Conservation (phyloP, 1,140 invertebrate genomes). For the Trichomalopsis sarcophagae region DNA sequence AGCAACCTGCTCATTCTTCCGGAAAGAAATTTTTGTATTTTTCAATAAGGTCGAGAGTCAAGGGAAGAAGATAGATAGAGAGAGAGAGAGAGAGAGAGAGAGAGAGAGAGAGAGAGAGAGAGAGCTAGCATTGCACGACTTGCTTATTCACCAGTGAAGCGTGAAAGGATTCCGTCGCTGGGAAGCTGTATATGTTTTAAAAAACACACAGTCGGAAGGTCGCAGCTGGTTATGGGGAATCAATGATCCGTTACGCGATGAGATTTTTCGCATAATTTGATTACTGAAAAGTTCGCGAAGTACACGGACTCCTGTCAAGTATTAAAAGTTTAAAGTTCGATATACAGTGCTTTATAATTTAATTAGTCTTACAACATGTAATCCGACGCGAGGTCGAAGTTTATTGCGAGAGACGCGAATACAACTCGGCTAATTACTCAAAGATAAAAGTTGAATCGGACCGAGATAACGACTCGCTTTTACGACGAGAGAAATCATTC, state of each 20-base stretch:
- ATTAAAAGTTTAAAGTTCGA: too few relatives aligned
- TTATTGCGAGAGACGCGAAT: too few relatives aligned
- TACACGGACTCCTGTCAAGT: too few relatives aligned
- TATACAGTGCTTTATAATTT: too few relatives aligned
- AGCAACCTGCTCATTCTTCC: not conserved
- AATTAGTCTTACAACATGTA: too few relatives aligned
- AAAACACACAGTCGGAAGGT: not conserved
- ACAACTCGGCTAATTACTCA: not conserved
- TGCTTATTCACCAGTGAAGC: not conserved
- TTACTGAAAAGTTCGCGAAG: not conserved
- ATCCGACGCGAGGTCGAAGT: too few relatives aligned
- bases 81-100: not conserved
- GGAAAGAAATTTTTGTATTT: conserved; percentile 14
- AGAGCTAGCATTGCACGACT: not conserved
- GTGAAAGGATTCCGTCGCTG: not conserved
- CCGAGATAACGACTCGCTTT: not conserved
- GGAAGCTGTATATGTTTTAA: not conserved
- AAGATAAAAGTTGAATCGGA: not conserved
- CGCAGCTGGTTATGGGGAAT: not conserved
- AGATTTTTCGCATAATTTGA: not conserved
- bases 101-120: not conserved
- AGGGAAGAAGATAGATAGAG: too few relatives aligned
- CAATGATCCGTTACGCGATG: not conserved
- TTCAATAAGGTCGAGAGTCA: not conserved
- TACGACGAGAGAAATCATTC: not conserved